A percentile compares a stretch with the other conserved stretches of the same genome.
phyloP scores from a whole-genome alignment of 1,140 invertebrate genomes.

The Telenomus remus region DNA sequence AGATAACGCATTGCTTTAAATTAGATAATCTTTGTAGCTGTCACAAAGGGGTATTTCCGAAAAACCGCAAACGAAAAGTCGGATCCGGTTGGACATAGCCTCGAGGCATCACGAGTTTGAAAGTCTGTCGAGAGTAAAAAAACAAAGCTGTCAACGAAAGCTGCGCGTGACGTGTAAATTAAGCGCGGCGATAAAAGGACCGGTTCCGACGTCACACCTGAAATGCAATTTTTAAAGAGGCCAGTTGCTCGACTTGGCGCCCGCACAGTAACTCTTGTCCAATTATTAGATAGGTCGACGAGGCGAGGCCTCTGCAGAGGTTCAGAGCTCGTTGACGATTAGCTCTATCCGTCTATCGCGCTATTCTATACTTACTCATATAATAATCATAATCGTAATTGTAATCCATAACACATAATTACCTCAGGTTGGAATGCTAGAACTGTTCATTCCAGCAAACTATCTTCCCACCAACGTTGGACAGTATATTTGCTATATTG shows the following conservation, averaged over 20 bases:
- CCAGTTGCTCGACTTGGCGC: constrained; percentile 71
- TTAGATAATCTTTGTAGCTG: constrained; percentile 29
- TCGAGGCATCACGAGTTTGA: background rate
- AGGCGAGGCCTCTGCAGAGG: constrained; percentile 42
- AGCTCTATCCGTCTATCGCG: constrained; percentile 69
- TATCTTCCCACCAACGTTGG: constrained; percentile 30
- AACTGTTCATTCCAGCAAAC: constrained; percentile 17
- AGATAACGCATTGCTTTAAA: constrained; percentile 31
- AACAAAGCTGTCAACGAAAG: background rate
- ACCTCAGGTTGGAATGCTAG: constrained; percentile 30
- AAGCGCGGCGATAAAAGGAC: constrained; percentile 22
- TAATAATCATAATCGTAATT: constrained; percentile 25
- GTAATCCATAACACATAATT: constrained; percentile 25
- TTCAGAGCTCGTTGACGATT: constrained; percentile 59
- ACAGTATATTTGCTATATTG: constrained; percentile 16
- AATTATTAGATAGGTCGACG: constrained; percentile 71
- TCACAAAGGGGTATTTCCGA: constrained; percentile 31
- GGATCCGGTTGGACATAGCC: constrained; percentile 14
- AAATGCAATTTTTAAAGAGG: constrained; percentile 64
- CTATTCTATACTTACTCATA: constrained; percentile 58
- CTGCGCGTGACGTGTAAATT: constrained; percentile 4
- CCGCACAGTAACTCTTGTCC: constrained; percentile 76
- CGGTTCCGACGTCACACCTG: constrained; percentile 34
- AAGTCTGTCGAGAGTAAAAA: background rate
- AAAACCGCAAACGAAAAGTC: constrained; percentile 22